Base-by-base conservation (phyloP, 2,113 vertebrate species). In the Cololabis saira region DNA sequence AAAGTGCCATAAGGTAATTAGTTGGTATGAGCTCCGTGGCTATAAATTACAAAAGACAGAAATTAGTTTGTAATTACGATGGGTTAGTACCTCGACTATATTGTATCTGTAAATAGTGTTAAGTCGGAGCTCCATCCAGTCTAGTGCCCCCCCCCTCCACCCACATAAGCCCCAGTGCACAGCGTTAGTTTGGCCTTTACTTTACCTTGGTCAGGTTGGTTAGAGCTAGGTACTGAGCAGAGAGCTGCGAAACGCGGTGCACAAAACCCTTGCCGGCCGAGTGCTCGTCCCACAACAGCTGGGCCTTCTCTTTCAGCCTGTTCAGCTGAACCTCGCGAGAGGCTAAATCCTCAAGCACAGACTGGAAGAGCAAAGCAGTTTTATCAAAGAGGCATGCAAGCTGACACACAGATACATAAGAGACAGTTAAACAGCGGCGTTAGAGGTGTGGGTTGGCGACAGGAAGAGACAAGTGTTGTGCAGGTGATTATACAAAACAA, bases 151-250 rank as follows among this genome's bases (percentile, higher is more conserved):
- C 94, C 89, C 87, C 93, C 92, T 87, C 91, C 84, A 4, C 33
- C 33, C 50, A 47, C 45, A 18, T 69, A 87, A 90, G 94, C 87
- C 91, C 71, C 62, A 54, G 60, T 74, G 68, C 57, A 61, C 40
- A 74, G 59, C 76, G 62, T 37, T 37, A 78, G 61, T 43, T 53
- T 53, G 63, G 68, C 50, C 62, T 61, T 78, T 76, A 85, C 78
- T 74, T 78, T 97, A 99, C 98, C 98, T 99, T 99, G 37, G 96
- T 97, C 87, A 98, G 84, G 94, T 95, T 98, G 95, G 94, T 97
- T 93, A 99, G 92, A 81, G 96, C 94, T 93, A 98, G 93, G 90
- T 95, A 98, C 53, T 96, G 96, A 89, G 97, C 94, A 87, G 96
- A 97, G 82, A 99, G 95, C 88, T 97, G 97, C 81, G 96, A 98